Percentiles rank a stretch among this genome's conserved stretches.
These are phyloP conservation scores for Ameiurus melas DNA, from an alignment of 2,113 vertebrate species.

Conservation along the genomic window DNA sequence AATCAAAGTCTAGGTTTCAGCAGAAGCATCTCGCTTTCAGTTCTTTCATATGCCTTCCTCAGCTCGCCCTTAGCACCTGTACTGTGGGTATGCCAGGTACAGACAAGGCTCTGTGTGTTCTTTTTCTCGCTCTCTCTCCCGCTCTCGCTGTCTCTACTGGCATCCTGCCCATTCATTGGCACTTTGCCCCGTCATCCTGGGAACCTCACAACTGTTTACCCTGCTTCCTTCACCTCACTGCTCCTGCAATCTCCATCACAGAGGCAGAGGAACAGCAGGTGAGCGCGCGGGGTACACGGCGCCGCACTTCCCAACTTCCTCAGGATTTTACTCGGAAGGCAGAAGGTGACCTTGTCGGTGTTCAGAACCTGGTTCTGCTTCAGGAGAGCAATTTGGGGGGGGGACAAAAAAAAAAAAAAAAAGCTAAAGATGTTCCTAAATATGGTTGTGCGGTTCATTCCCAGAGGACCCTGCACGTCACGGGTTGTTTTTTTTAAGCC, in stretches of 20 bases:
- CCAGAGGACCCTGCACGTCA: neutral
- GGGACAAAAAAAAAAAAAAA: no score
- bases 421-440: slow-evolving; percentile 19
- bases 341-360: slow-evolving; percentile 10
- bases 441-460: slow-evolving; percentile 13
- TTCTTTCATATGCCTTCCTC: slow-evolving; percentile 47
- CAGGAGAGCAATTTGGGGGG: slow-evolving; percentile 4
- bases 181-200: slow-evolving; percentile 67
- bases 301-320: neutral
- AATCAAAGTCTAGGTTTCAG: slow-evolving; percentile 1
- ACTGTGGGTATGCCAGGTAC: slow-evolving; percentile 67
- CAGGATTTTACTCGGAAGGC: neutral
- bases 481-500: neutral
- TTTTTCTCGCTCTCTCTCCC: neutral
- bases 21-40: slow-evolving; percentile 15
- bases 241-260: slow-evolving; percentile 26
- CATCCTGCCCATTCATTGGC: slow-evolving; percentile 67
- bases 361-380: neutral
- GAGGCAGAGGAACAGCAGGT: slow-evolving; percentile 11
- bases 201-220: slow-evolving; percentile 71
- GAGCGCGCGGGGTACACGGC: neutral
- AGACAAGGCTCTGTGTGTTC: slow-evolving; percentile 72
- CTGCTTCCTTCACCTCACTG: slow-evolving; percentile 52
- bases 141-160: slow-evolving; percentile 52
- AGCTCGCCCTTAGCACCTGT: slow-evolving; percentile 71